These are phyloP conservation scores for Sesamia nonagrioides DNA, from an alignment of 1,140 invertebrate genomes.

Conservation along the genomic window DNA sequence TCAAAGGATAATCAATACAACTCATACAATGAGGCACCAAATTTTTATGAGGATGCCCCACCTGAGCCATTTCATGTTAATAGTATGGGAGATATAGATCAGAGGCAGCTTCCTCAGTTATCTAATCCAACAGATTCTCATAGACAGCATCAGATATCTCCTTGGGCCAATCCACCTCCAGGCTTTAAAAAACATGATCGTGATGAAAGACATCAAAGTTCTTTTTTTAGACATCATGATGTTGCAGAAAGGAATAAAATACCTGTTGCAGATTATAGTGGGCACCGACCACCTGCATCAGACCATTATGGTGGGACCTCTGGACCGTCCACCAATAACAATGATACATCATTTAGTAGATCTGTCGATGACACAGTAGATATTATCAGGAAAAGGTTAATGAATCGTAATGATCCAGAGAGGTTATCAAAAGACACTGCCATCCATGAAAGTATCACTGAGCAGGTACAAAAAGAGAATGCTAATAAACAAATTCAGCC, in stretches of 20 bases:
- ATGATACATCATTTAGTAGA: conserved; percentile 71
- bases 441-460: conserved; percentile 48
- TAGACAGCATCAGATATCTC: conserved; percentile 46
- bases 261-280: conserved; percentile 65
- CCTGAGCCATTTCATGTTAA: conserved; percentile 65
- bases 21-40: conserved; percentile 55
- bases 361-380: conserved; percentile 83
- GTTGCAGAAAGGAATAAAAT: conserved; percentile 57
- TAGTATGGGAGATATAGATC: conserved; percentile 77
- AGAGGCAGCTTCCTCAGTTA: conserved; percentile 59
- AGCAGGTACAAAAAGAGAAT: conserved; percentile 50
- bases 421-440: conserved; percentile 52
- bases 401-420: conserved; percentile 69
- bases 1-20: conserved; percentile 46
- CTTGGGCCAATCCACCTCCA: conserved; percentile 61
- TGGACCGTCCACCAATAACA: conserved; percentile 69
- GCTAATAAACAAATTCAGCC: conserved; percentile 54
- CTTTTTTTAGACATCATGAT: conserved; percentile 52
- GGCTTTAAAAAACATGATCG: conserved; percentile 56
- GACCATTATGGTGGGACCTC: conserved; percentile 79
- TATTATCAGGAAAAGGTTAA: conserved; percentile 76
- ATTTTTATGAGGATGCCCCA: conserved; percentile 59
- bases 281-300: conserved; percentile 80
- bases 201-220: conserved; percentile 60
- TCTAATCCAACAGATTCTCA: conserved; percentile 38